A percentile compares a stretch with the other conserved stretches of the same genome.
These are phyloP conservation scores for Holothuria scabra DNA, from an alignment of 53 echinoderm and acorn worm genomes.

Conservation along the genomic window DNA sequence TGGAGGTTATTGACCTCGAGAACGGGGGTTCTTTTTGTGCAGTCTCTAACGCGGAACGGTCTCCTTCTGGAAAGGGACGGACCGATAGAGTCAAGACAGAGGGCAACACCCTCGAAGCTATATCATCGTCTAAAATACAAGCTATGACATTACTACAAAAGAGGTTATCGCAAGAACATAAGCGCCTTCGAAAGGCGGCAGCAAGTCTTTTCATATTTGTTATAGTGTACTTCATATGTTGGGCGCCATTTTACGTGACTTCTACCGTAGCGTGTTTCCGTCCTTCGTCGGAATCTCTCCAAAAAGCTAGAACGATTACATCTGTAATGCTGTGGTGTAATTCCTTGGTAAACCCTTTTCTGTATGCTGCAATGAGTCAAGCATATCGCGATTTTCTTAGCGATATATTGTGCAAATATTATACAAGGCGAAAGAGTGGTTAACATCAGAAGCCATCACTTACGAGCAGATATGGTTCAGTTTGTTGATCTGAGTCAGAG, in stretches of 20 bases:
- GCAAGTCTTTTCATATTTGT: slow-evolving; percentile 9
- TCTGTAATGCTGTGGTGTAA: slow-evolving; percentile 39
- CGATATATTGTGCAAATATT: too few relatives aligned
- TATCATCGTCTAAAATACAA: slow-evolving; percentile 14
- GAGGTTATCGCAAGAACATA: neutral
- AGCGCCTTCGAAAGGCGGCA: slow-evolving; percentile 20
- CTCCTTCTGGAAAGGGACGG: too few relatives aligned
- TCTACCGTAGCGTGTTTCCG: neutral
- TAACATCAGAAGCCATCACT: too few relatives aligned
- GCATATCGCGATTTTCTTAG: slow-evolving; percentile 30
- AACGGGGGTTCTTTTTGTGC: too few relatives aligned
- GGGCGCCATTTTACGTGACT: slow-evolving; percentile 48
- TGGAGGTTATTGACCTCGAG: too few relatives aligned
- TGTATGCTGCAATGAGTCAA: slow-evolving; percentile 42
- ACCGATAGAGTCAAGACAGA: neutral
- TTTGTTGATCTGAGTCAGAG: too few relatives aligned
- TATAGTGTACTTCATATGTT: slow-evolving; percentile 28
- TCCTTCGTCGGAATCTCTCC: neutral
- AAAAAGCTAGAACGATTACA: slow-evolving; percentile 1
- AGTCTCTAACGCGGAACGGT: too few relatives aligned
- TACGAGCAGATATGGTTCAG: too few relatives aligned
- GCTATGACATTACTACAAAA: slow-evolving; percentile 13
- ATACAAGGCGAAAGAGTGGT: too few relatives aligned
- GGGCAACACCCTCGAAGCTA: neutral
- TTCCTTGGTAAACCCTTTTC: slow-evolving; percentile 43